phyloP scores from a whole-genome alignment of 2,113 vertebrate genomes.

The Ammodytes dubius region DNA sequence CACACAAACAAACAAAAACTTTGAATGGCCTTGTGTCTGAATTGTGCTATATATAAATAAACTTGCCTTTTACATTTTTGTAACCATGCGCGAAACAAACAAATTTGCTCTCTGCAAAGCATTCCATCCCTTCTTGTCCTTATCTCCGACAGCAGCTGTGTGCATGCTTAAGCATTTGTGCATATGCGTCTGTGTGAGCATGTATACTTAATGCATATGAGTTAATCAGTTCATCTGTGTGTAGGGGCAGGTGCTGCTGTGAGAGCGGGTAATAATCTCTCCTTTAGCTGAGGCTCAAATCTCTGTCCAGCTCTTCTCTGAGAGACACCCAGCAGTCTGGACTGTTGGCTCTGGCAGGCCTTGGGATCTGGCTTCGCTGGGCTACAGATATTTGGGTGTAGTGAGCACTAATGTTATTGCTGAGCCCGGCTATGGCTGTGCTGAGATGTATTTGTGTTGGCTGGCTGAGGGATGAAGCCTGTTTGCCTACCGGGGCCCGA shows the following conservation, averaged over 20 bases:
- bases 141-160: slow-evolving; percentile 15
- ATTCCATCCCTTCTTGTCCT: slow-evolving; percentile 18
- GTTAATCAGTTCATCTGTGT: slow-evolving; percentile 8
- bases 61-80: slow-evolving; percentile 12
- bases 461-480: slow-evolving; percentile 77
- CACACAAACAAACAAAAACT: slow-evolving; percentile 42
- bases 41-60: too few species aligned
- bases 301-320: slow-evolving; percentile 37
- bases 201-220: neutral
- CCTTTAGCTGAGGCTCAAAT: slow-evolving; percentile 32
- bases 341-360: slow-evolving; percentile 55
- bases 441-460: slow-evolving; percentile 80
- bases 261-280: slow-evolving; percentile 48
- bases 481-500: slow-evolving; percentile 78
- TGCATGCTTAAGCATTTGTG: slow-evolving; percentile 14
- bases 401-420: slow-evolving; percentile 60
- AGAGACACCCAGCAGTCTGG: slow-evolving; percentile 41
- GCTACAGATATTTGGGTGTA: slow-evolving; percentile 60
- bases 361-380: slow-evolving; percentile 62
- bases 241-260: slow-evolving; percentile 15
- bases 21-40: slow-evolving; percentile 49
- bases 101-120: slow-evolving; percentile 48
- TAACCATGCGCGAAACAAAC: slow-evolving; percentile 49
- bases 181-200: slow-evolving; percentile 1
- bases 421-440: slow-evolving; percentile 48